Evolutionary conservation across 2,797 vertebrate species (phyloP).

Genomic region (Miichthys miiuy): DNA sequence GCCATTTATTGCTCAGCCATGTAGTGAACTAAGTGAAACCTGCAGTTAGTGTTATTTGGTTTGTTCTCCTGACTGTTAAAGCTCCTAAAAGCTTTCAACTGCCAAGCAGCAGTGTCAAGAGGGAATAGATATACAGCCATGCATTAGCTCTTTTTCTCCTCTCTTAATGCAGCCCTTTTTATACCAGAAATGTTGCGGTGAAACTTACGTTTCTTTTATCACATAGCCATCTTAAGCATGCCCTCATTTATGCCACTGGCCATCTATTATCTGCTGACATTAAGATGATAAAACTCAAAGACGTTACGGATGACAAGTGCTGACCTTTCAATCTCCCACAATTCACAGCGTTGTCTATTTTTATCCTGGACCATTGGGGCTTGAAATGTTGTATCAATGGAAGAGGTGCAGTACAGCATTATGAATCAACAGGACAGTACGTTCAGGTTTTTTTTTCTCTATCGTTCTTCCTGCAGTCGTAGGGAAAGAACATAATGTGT

Average conservation of each 20-base stretch:
- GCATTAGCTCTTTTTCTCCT: slow-evolving; percentile 18
- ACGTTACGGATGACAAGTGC: slow-evolving; percentile 66
- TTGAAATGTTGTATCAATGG: slow-evolving; percentile 82
- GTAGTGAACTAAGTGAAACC: slow-evolving; percentile 38
- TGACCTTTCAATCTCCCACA: slow-evolving; percentile 78
- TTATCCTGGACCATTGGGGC: slow-evolving; percentile 77
- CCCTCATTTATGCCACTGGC: slow-evolving; percentile 57
- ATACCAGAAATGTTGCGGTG: slow-evolving; percentile 34
- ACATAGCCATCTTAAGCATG: slow-evolving; percentile 46
- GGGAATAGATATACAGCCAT: slow-evolving; percentile 1
- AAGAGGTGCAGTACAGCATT: slow-evolving; percentile 57
- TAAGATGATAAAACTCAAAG: slow-evolving; percentile 70
- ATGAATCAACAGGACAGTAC: slow-evolving; percentile 70
- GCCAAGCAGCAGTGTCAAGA: slow-evolving; percentile 13
- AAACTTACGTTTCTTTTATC: slow-evolving; percentile 51
- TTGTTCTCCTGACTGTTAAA: slow-evolving; percentile 25
- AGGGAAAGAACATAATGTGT: slow-evolving; percentile 51
- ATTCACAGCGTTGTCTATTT: slow-evolving; percentile 77
- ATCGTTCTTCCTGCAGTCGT: slow-evolving; percentile 34
- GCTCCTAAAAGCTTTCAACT: slow-evolving; percentile 18
- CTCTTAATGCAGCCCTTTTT: slow-evolving; percentile 36
- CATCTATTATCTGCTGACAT: slow-evolving; percentile 67
- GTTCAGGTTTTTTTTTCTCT: slow-evolving; percentile 51
- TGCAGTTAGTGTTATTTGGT: slow-evolving; percentile 30
- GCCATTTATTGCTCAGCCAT: slow-evolving; percentile 44